Base-by-base conservation (phyloP, 1,140 invertebrate genomes). In the Trichonephila inaurata region DNA sequence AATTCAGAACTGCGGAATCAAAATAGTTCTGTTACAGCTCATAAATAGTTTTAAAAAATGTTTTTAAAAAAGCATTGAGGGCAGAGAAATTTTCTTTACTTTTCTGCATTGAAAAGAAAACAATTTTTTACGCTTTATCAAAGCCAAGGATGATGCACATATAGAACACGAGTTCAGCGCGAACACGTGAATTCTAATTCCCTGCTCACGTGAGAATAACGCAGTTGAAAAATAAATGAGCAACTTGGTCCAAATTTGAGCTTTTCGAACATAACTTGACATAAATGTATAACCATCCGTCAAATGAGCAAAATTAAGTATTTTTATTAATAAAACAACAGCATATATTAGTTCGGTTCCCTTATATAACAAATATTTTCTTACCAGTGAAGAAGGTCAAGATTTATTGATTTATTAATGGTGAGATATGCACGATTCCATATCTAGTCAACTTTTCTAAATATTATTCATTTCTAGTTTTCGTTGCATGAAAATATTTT, bases 91-190 rank as follows among this genome's bases (percentile, higher is more conserved):
- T 18, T 18, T 7, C 14, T 14, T 77, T 77, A 64, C 21, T 77
- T 77, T 77, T 77, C 1, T 33, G 33, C 18, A 10, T 51, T 51
- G 10, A 51, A 51, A 40, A n/a, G 14, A 72, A 72, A 40, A n/a
- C 69, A 72, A 77, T 77, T 77, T 40, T 10, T 28, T 8, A 40
- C 33, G 28, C 33, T 28, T 77, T 77, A 28, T 77, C 72, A 77
- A 77, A 77, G 28, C 72, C 72, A 77, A 77, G 72, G 72, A 77
- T 77, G 72, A 40, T 28, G 72, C 24, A 77, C 72, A 77, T 77
- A 77, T 77, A 19, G 72, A 77, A 40, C 72, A 77, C 12, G 72
- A 77, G 28, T 28, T 77, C 72, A 28, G 28, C 8, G 28, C 62
- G 28, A 16, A 33, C 72, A 77, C 72, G 72, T 77, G 72, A 77